Percentiles rank a stretch among this genome's conserved stretches.
Evolutionary conservation across 2,113 vertebrate genomes (phyloP).

Genomic region (Herpetotheres cachinnans): DNA sequence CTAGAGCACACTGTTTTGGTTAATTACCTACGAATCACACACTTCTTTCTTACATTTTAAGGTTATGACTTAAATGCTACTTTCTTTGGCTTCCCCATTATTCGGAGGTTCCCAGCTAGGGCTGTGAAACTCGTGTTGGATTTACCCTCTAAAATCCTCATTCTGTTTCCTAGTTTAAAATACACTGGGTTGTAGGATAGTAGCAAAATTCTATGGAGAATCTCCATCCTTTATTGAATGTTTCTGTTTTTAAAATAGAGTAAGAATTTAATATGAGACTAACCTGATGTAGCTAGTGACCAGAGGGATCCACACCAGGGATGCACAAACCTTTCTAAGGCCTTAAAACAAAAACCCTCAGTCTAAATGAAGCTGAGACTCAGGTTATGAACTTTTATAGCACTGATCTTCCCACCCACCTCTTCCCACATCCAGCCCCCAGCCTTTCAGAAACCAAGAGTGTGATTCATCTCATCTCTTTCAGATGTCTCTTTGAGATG

Average conservation of each 20-base stretch:
- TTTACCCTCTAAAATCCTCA: not conserved
- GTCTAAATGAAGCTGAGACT: not conserved
- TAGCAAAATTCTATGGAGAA: not conserved
- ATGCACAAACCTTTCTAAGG: not conserved
- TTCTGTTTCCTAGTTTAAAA: not conserved
- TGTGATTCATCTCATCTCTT: constrained; percentile 29
- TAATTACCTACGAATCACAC: not conserved
- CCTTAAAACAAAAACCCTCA: not conserved
- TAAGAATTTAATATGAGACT: not conserved
- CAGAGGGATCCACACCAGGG: not conserved
- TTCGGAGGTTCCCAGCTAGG: not conserved
- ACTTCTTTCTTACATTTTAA: not conserved
- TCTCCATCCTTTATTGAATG: too few species aligned
- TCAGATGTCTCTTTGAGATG: constrained; percentile 7
- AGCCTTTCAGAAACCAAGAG: not conserved
- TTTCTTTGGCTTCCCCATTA: not conserved
- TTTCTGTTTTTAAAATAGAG: not conserved
- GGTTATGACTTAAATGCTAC: not conserved
- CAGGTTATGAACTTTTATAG: not conserved
- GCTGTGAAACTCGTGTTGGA: not conserved
- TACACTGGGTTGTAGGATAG: not conserved
- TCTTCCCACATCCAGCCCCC: constrained; percentile 10
- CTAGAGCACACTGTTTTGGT: not conserved
- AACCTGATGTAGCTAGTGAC: not conserved
- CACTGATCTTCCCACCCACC: not conserved